phyloP scores from a whole-genome alignment of 1,140 invertebrate species.

The Lethrus apterus region DNA sequence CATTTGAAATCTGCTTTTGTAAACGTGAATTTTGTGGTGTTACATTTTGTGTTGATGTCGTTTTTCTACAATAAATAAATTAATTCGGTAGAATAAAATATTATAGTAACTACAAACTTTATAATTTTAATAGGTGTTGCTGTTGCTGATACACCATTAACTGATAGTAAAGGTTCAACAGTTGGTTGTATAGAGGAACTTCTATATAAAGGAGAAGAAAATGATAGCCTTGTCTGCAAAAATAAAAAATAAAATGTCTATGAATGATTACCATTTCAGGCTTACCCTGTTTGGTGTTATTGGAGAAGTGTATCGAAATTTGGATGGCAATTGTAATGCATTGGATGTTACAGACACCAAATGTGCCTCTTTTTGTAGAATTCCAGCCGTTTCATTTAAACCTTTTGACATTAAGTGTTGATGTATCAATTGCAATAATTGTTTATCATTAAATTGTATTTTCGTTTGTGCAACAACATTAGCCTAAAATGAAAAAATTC shows the following conservation, averaged over 20 bases:
- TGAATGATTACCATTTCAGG: slow-evolving; percentile 3
- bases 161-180: neutral
- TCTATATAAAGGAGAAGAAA: slow-evolving; percentile 18
- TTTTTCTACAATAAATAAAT: slow-evolving; percentile 21
- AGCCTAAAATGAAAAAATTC: slow-evolving; percentile 48
- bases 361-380: slow-evolving; percentile 70
- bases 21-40: slow-evolving; percentile 44
- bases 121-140: slow-evolving; percentile 31
- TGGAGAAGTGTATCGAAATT: slow-evolving; percentile 51
- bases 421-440: slow-evolving; percentile 86
- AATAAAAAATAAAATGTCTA: slow-evolving; percentile 2
- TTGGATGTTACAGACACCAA: slow-evolving; percentile 40
- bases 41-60: slow-evolving; percentile 12
- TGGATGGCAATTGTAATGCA: slow-evolving; percentile 43
- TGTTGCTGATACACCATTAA: slow-evolving; percentile 4
- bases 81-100: neutral
- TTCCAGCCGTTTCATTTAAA: slow-evolving; percentile 59
- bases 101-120: slow-evolving; percentile 22
- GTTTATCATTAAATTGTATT: slow-evolving; percentile 88
- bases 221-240: slow-evolving; percentile 22
- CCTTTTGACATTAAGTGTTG: slow-evolving; percentile 79
- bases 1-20: slow-evolving; percentile 57
- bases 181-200: neutral
- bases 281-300: slow-evolving; percentile 38
- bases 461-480: slow-evolving; percentile 93